Evolutionary conservation across 92 coral and sea anemone species (phyloP), one percentile per base, ranked within the genome.

Genomic region (Epizoanthus illoricatus): DNA sequence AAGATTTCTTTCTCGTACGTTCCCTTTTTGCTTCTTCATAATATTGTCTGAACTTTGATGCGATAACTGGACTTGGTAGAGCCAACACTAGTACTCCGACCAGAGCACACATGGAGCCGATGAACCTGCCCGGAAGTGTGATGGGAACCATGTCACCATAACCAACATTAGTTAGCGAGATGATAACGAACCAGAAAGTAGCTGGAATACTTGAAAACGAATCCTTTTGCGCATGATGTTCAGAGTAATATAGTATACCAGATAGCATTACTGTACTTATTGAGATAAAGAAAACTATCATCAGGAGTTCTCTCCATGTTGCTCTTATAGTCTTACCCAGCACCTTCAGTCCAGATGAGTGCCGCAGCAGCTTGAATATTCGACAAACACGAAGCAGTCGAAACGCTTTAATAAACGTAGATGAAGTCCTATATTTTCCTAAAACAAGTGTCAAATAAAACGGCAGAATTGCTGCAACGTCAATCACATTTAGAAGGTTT

Each of bases 131-230:
- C 18, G 89, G 55, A 9, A 87, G 17, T 0, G 99, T 91, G 18
- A 80, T 69, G 4, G 99, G 99, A n/a, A 97, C 93, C 76, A 89
- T 90, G 60, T 97, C 99, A 7, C 99, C 99, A 71, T 97, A 97
- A 15, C 99, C 99, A 13, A 97, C 99, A 43, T 97, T 97, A 20
- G 99, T 94, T 1, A 97, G 76, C 28, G 99, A 89, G 2, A 97
- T 88, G 20, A 97, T 91, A 6, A 94, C 94, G 63, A 97, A 97
- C 99, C 99, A 97, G 12, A 97, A 92, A 0, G 99, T 85, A 1
- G 91, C 94, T 1, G 98, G 99, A 41, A 94, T 90, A 52, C 94
- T 91, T 39, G 95, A 83, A 63, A 97, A 94, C 15, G 88, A 59
- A 8, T 86, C 93, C 39, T 76, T 73, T 62, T 93, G 97, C 15